These are phyloP conservation scores for Bilobella aurantiaca DNA, from an alignment of 1,140 invertebrate genomes.

Conservation along the genomic window DNA sequence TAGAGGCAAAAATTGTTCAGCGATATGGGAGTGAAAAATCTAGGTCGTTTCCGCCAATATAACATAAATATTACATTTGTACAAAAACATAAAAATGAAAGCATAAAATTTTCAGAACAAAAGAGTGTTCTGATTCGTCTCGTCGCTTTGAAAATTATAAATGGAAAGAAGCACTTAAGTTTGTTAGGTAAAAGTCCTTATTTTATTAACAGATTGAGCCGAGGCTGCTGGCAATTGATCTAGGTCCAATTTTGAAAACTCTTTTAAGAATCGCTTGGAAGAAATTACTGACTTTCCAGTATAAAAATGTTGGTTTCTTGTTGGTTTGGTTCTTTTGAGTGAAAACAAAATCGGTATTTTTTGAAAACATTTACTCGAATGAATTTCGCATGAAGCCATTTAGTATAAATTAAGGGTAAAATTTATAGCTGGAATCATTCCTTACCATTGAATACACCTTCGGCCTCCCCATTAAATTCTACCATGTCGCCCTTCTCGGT, in stretches of 20 bases:
- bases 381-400: background rate
- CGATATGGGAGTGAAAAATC: background rate
- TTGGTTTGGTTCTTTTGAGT: background rate
- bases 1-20: background rate
- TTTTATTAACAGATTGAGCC: too few species aligned
- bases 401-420: background rate
- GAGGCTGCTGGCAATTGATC: too few species aligned
- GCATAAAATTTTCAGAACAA: too few species aligned
- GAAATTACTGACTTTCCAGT: too few species aligned
- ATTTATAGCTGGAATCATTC: background rate
- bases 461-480: background rate
- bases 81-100: too few species aligned
- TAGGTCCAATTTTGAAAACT: too few species aligned
- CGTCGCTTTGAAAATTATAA: too few species aligned
- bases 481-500: background rate
- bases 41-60: background rate
- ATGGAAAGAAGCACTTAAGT: too few species aligned
- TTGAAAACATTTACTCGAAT: background rate
- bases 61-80: background rate
- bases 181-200: too few species aligned
- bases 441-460: constrained; percentile 8
- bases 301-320: background rate
- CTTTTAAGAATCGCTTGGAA: too few species aligned
- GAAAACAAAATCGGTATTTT: background rate
- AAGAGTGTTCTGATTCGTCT: too few species aligned